Conservation (phyloP, 2,113 vertebrate species). For the Poicephalus meyeri region DNA sequence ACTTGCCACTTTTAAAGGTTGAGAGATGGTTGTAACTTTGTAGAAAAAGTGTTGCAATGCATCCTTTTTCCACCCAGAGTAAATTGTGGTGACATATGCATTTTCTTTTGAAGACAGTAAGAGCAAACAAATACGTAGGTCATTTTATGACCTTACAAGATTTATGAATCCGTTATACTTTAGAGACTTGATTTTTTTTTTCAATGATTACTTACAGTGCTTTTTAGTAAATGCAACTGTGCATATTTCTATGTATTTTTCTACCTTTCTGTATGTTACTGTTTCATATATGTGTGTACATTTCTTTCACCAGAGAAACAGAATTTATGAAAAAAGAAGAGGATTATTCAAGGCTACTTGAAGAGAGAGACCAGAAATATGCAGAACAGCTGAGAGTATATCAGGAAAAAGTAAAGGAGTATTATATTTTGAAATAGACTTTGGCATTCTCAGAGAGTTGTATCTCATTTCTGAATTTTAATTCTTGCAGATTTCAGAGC, state of each 20-base stretch:
- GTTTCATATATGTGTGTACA: background rate
- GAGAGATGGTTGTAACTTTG: background rate
- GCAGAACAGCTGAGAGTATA: constrained; percentile 79
- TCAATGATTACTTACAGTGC: background rate
- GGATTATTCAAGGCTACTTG: constrained; percentile 79
- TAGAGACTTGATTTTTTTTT: background rate
- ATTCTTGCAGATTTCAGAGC: constrained; percentile 75
- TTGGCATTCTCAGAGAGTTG: background rate
- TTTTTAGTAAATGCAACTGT: background rate
- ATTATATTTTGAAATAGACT: background rate
- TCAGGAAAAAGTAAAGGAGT: constrained; percentile 79
- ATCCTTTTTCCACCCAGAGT: background rate
- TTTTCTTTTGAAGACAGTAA: background rate
- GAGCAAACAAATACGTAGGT: background rate
- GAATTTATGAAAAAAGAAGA: constrained; percentile 90
- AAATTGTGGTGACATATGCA: background rate
- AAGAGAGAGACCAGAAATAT: constrained; percentile 84
- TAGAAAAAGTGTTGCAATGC: background rate
- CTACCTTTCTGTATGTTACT: background rate
- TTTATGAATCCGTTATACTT: background rate
- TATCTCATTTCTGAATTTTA: constrained; percentile 17
- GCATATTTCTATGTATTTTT: background rate
- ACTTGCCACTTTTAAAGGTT: background rate
- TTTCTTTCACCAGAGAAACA: constrained; percentile 78
- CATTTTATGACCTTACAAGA: background rate